A percentile compares a stretch with the other conserved stretches of the same genome.
phyloP scores from a whole-genome alignment of 2,888 invertebrate species.

The Tetranychus piercei region DNA sequence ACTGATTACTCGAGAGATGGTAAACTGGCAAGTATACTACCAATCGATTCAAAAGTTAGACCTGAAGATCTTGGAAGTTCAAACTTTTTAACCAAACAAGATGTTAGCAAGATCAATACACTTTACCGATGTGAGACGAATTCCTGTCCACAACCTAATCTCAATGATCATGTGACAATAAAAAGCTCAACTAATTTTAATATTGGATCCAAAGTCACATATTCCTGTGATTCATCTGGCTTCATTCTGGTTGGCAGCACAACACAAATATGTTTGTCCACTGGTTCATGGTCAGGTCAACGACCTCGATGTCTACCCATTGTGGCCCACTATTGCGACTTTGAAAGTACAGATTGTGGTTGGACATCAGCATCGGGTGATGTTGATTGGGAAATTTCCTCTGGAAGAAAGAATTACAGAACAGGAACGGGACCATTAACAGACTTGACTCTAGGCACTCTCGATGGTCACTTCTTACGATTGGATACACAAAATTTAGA shows the following conservation, averaged over 20 bases:
- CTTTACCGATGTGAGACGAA: slow-evolving; percentile 11
- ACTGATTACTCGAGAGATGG: slow-evolving; percentile 10
- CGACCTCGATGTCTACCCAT: slow-evolving; percentile 6
- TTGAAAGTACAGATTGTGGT: slow-evolving; percentile 14
- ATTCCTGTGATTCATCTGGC: slow-evolving; percentile 4
- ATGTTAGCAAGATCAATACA: slow-evolving; percentile 13
- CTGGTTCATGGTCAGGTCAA: slow-evolving; percentile 16
- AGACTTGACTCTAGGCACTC: slow-evolving; percentile 12
- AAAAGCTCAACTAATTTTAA: not conserved
- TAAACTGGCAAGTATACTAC: slow-evolving; percentile 1
- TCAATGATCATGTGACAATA: not conserved
- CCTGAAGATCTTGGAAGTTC: slow-evolving; percentile 12
- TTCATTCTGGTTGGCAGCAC: slow-evolving; percentile 11
- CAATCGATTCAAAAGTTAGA: not conserved
- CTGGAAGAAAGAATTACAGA: not conserved
- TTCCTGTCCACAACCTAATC: slow-evolving; percentile 5
- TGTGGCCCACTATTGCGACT: slow-evolving; percentile 11
- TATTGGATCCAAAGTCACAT: slow-evolving; percentile 9
- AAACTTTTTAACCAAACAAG: not conserved
- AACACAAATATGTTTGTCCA: slow-evolving; percentile 5
- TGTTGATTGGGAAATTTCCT: not conserved
- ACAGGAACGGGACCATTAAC: slow-evolving; percentile 13
- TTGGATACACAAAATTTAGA: slow-evolving; percentile 12
- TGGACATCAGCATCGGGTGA: not conserved
- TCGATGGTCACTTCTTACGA: slow-evolving; percentile 7